Conservation (phyloP, 2,888 invertebrate species). For the Ochropacha duplaris region DNA sequence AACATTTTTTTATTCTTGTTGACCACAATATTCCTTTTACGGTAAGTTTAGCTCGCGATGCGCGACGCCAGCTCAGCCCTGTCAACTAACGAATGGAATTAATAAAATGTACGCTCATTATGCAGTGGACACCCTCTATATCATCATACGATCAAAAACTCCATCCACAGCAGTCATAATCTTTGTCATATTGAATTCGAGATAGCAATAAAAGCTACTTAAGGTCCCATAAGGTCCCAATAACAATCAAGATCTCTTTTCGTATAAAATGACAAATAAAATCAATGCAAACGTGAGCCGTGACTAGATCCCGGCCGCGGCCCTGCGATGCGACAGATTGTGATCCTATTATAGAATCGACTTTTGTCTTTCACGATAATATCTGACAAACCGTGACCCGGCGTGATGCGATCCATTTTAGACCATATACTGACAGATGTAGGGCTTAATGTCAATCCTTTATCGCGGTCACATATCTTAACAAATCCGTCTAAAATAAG, state of each 20-base stretch:
- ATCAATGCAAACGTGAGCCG: background rate
- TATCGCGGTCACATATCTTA: background rate
- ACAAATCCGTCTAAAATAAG: conserved; percentile 7
- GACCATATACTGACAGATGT: background rate
- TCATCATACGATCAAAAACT: too few species aligned
- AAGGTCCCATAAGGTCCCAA: background rate
- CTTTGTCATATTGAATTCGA: background rate
- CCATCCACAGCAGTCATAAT: too few species aligned
- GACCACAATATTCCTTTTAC: too few species aligned
- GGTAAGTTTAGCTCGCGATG: too few species aligned
- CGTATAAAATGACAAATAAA: background rate
- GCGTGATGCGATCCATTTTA: background rate
- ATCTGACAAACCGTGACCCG: conserved; percentile 1
- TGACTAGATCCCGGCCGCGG: conserved; percentile 1
- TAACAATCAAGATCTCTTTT: background rate
- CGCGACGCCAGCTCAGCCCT: too few species aligned
- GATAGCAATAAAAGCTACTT: background rate
- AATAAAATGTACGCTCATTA: too few species aligned
- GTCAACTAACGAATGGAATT: too few species aligned
- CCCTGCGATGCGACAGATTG: background rate
- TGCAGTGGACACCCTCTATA: too few species aligned
- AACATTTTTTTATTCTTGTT: too few species aligned
- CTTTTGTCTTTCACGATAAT: conserved; percentile 1
- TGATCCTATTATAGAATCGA: conserved; percentile 2
- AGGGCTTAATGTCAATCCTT: background rate